Evolutionary conservation across 2,113 vertebrate genomes (phyloP).

Genomic region (Lepus americanus): DNA sequence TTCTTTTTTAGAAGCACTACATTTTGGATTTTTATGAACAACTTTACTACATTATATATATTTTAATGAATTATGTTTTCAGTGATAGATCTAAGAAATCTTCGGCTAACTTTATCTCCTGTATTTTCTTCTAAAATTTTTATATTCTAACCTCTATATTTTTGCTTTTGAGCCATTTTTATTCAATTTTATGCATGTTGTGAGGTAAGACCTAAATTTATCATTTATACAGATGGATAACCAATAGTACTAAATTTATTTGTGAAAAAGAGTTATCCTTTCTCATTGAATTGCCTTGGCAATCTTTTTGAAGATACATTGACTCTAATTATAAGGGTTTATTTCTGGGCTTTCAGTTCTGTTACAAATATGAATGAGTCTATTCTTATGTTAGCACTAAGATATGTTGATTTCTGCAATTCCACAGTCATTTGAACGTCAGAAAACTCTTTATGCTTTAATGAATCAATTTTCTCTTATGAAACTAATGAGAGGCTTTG

Average conservation of each 20-base stretch:
- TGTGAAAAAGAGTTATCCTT: neutral
- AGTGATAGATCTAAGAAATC: neutral
- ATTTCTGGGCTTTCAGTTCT: neutral
- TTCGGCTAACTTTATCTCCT: neutral
- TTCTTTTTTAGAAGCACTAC: neutral
- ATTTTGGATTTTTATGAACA: neutral
- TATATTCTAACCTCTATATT: neutral
- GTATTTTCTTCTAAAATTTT: neutral
- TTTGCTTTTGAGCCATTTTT: neutral
- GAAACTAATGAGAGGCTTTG: neutral
- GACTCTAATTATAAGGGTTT: neutral
- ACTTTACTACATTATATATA: neutral
- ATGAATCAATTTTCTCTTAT: conserved; percentile 14
- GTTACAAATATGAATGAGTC: neutral
- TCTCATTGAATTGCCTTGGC: neutral
- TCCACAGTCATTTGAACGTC: neutral
- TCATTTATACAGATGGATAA: neutral
- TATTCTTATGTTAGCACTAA: neutral
- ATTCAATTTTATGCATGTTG: neutral
- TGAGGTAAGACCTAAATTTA: neutral
- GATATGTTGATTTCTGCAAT: neutral
- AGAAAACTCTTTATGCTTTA: neutral
- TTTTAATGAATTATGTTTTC: neutral
- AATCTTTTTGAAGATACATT: neutral
- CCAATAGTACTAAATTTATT: neutral